Base-by-base conservation (phyloP, 2,113 vertebrate genomes). In the Campylomormyrus tamandua region DNA sequence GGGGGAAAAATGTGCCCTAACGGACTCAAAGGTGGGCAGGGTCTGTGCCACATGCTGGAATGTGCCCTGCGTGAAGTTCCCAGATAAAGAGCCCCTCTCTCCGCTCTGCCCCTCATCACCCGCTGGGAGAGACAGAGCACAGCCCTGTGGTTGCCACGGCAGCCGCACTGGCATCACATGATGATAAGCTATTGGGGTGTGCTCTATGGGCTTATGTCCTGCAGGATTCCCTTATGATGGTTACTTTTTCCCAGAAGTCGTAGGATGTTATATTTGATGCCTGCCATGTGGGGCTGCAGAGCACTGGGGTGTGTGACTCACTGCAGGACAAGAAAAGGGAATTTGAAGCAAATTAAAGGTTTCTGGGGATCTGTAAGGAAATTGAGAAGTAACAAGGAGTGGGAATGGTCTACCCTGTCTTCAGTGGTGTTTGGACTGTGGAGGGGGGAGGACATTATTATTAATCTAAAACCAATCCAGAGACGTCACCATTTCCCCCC, bases 141-240 rank as follows among this genome's bases (percentile, higher is more conserved):
- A 90, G 91, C 24, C 88, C 46, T 49, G 42, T 85, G 48, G 89
- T 91, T 90, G 90, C 93, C 91, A 42, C 35, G 89, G 88, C 90
- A 91, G 92, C 92, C 93, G 90, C 93, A 92, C 90, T 90, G 89
- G 87, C 92, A 92, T 90, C 94, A 92, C 80, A 90, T 91, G 91
- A 91, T 92, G 91, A 92, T 91, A 91, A 92, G 70, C 91, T 89
- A 86, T 88, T 77, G 91, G 91, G 93, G 95, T 93, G 94, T 94
- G 91, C 94, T 95, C 95, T 93, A 94, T 94, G 94, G 94, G 93
- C 92, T 95, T 95, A 95, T 96, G 95, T 95, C 52, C 91, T 91
- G 91, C 91, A 91, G 31, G 92, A 93, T 93, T 92, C 93, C 91
- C 90, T 88, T 92, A 90, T 94, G 94, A 95, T 95, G 92, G 93